phyloP scores from a whole-genome alignment of 1,140 invertebrate species.

The Coelopa frigida region DNA sequence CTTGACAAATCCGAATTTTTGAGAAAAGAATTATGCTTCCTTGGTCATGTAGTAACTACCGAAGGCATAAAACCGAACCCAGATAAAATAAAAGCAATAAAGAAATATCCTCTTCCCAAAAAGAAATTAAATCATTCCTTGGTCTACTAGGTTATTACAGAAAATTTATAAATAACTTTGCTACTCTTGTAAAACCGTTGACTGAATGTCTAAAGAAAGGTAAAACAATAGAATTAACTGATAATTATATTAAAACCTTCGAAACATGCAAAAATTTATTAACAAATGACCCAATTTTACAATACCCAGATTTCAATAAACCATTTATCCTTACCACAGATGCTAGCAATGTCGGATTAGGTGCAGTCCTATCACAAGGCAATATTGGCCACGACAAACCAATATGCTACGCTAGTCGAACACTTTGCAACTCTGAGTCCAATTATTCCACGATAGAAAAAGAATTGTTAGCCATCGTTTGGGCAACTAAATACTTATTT shows the following conservation, averaged over 20 bases:
- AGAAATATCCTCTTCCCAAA: not conserved
- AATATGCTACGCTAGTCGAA: slow-evolving; percentile 37
- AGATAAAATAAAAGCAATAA: not conserved
- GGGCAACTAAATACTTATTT: slow-evolving; percentile 23
- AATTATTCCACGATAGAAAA: slow-evolving; percentile 46
- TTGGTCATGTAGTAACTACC: slow-evolving; percentile 3
- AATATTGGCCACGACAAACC: too few relatives aligned
- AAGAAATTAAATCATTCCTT: slow-evolving; percentile 1
- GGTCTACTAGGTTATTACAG: slow-evolving; percentile 3
- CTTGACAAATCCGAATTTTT: slow-evolving; percentile 6
- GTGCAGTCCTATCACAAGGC: slow-evolving; percentile 29
- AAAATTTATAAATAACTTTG: slow-evolving; percentile 1
- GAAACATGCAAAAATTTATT: slow-evolving; percentile 4
- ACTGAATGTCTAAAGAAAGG: slow-evolving; percentile 1
- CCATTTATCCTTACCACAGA: slow-evolving; percentile 11
- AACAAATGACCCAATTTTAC: not conserved
- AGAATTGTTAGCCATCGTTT: slow-evolving; percentile 44
- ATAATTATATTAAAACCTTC: slow-evolving; percentile 7
- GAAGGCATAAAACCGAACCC: slow-evolving; percentile 2
- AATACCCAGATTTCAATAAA: not conserved
- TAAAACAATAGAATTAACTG: not conserved
- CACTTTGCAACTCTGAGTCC: slow-evolving; percentile 33
- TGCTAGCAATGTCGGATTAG: too few relatives aligned
- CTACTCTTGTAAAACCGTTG: not conserved
- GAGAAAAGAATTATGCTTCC: slow-evolving; percentile 1